Conservation (phyloP, 30 jellyfish, hydroid and myxozoan genomes). For the Aurelia sp. region DNA sequence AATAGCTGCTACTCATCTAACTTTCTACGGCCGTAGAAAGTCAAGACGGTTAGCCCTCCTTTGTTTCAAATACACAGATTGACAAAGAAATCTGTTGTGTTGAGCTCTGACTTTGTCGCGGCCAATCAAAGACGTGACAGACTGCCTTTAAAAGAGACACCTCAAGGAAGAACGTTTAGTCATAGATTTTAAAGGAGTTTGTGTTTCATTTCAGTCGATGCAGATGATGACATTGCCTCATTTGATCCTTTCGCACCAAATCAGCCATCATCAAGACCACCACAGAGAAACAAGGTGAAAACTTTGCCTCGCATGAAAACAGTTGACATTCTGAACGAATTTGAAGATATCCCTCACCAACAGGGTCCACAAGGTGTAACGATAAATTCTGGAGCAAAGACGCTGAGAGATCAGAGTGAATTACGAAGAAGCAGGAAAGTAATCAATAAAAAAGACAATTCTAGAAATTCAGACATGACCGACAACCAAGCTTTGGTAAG, state of each 20-base stretch:
- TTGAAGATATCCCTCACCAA: conserved; percentile 35
- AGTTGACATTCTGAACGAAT: conserved; percentile 21
- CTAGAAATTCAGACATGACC: conserved; percentile 59
- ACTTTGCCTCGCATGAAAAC: conserved; percentile 44
- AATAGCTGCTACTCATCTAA: too few species aligned
- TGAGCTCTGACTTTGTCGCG: too few species aligned
- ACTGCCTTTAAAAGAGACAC: too few species aligned
- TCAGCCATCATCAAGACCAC: not conserved
- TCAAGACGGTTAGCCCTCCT: too few species aligned
- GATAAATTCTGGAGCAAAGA: not conserved
- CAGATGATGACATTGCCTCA: conserved; percentile 87
- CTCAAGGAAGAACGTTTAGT: too few species aligned
- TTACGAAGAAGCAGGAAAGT: conserved; percentile 34
- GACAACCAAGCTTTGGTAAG: not conserved
- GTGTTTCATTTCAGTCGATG: conserved; percentile 66
- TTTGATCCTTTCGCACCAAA: conserved; percentile 95
- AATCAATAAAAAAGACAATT: conserved; percentile 17
- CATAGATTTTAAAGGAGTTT: too few species aligned
- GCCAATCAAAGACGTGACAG: too few species aligned
- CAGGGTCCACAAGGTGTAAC: not conserved
- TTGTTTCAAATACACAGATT: too few species aligned
- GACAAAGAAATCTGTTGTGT: too few species aligned
- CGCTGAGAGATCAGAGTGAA: not conserved
- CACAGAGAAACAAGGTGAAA: conserved; percentile 8
- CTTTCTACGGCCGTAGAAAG: too few species aligned